Conservation (phyloP, 2,888 invertebrate genomes). For the Colletes collaris region DNA sequence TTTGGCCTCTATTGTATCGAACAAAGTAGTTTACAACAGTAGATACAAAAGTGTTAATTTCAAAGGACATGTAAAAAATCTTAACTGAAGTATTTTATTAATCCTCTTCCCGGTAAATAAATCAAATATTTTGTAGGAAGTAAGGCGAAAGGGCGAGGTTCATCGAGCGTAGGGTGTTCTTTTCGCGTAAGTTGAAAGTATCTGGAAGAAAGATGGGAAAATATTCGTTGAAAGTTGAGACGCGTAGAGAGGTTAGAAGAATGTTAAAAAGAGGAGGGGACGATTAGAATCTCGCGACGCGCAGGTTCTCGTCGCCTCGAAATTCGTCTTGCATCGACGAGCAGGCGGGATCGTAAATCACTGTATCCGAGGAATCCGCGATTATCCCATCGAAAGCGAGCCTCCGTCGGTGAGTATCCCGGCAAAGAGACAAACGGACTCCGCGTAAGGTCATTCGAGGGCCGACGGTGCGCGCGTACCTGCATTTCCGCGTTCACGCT, state of each 20-base stretch:
- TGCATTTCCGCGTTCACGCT: constrained; percentile 70
- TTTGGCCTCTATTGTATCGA: no score
- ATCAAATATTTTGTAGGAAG: no score
- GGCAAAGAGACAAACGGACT: constrained; percentile 66
- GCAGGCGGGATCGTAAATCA: constrained; percentile 52
- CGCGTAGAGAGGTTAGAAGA: background rate
- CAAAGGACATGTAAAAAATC: no score
- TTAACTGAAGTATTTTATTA: no score
- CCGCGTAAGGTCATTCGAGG: constrained; percentile 58
- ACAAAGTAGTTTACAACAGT: no score
- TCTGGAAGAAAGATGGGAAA: no score
- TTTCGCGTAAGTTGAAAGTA: no score
- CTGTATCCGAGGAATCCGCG: constrained; percentile 40
- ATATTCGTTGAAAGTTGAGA: no score
- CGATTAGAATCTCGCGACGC: constrained; percentile 31
- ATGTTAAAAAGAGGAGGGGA: background rate
- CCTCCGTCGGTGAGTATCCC: constrained; percentile 35
- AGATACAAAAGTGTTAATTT: no score
- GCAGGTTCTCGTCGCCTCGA: constrained; percentile 14
- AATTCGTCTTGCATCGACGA: constrained; percentile 42
- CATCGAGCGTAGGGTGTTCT: no score
- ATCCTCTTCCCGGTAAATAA: no score
- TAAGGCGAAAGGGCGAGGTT: no score
- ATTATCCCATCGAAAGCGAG: constrained; percentile 53
- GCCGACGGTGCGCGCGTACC: constrained; percentile 33